phyloP scores from a whole-genome alignment of 2,888 invertebrate genomes.

The Drosophila heteroneura region DNA sequence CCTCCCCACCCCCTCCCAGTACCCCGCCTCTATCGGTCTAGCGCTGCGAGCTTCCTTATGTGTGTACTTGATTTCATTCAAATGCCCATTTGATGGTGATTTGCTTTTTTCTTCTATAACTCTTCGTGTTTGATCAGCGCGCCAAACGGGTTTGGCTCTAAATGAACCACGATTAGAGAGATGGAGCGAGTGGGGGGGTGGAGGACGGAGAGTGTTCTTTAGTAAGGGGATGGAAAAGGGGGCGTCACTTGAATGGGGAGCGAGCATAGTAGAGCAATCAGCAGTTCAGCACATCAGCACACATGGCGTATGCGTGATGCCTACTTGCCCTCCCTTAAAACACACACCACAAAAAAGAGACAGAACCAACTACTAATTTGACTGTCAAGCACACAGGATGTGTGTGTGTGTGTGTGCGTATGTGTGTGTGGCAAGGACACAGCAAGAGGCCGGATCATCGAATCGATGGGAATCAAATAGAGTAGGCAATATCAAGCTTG shows the following conservation, averaged over 20 bases:
- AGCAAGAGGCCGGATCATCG: slow-evolving; percentile 49
- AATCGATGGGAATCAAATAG: slow-evolving; percentile 77
- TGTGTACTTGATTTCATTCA: slow-evolving; percentile 69
- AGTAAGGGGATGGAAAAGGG: neutral
- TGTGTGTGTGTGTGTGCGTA: no score
- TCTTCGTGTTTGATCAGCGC: slow-evolving; percentile 24
- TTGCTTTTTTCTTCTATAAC: slow-evolving; percentile 3
- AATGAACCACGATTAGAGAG: neutral
- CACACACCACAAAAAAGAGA: neutral
- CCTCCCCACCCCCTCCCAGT: neutral
- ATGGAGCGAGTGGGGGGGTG: neutral
- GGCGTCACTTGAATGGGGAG: slow-evolving; percentile 23
- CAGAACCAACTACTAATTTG: slow-evolving; percentile 55
- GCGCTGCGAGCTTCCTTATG: slow-evolving; percentile 11
- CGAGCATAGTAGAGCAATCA: neutral
- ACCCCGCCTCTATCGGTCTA: neutral
- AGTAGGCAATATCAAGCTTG: slow-evolving; percentile 30
- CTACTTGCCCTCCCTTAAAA: neutral
- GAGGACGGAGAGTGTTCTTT: neutral
- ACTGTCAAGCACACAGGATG: slow-evolving; percentile 58
- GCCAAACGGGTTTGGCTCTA: slow-evolving; percentile 34
- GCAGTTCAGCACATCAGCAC: slow-evolving; percentile 39
- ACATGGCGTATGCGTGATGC: slow-evolving; percentile 48
- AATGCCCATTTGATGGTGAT: slow-evolving; percentile 45
- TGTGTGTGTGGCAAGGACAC: neutral